Evolutionary conservation across 2,888 invertebrate species (phyloP).

Genomic region (Cephus sareptanus): DNA sequence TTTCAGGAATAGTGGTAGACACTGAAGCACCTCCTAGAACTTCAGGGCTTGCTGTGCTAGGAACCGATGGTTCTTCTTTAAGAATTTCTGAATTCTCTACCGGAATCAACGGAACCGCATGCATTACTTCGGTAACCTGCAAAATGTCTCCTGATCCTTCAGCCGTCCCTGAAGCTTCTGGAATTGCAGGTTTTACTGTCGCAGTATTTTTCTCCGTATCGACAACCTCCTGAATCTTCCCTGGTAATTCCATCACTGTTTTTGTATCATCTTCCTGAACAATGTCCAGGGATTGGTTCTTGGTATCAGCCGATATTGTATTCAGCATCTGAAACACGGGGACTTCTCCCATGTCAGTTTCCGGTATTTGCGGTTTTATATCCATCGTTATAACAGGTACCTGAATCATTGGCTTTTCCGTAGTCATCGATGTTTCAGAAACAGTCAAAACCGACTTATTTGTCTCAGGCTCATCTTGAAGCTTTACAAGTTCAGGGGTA

Average conservation of each 20-base stretch:
- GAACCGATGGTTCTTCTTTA: not conserved
- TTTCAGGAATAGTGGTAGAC: not conserved
- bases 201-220: not conserved
- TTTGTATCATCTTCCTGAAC: not conserved
- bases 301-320: slow-evolving; percentile 42
- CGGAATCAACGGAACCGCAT: not conserved
- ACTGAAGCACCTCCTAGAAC: not conserved
- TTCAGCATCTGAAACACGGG: slow-evolving; percentile 53
- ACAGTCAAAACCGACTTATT: not conserved
- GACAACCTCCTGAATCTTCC: not conserved
- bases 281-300: not conserved
- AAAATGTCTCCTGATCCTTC: not conserved
- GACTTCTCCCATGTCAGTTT: slow-evolving; percentile 36
- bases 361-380: slow-evolving; percentile 41
- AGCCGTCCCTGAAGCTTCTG: not conserved
- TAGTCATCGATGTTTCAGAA: not conserved
- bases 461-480: not conserved
- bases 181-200: not conserved
- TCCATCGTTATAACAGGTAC: slow-evolving; percentile 59
- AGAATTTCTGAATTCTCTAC: not conserved
- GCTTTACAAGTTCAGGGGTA: not conserved
- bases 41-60: not conserved
- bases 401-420: slow-evolving; percentile 59
- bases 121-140: not conserved
- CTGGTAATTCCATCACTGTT: not conserved